Evolutionary conservation across 2,797 vertebrate species (phyloP), one percentile per base, ranked within the genome.

Genomic region (Eurystomus glaucurus): DNA sequence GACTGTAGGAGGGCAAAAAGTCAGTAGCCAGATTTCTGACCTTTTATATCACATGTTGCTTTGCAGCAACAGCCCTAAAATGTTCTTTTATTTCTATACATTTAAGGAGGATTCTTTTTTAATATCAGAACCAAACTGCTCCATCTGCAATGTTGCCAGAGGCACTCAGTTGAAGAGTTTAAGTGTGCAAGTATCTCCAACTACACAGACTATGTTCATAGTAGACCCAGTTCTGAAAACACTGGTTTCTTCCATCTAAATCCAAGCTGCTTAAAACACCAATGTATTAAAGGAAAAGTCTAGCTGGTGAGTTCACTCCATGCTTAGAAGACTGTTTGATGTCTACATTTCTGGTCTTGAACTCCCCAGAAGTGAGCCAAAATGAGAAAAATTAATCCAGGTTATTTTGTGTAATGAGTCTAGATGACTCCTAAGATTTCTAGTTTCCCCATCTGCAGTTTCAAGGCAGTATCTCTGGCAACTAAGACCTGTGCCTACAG

Each of bases 41-140:
- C 16, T 78, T 78, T 57, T 12, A 68, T 18, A 78, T 46, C 10
- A 35, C 15, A 45, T 0, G 0, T 0, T 46, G 8, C n/a, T 90
- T 55, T 81, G 21, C 0, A 1, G 21, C 17, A 75, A 86, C 3
- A 39, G 16, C 21, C 23, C 16, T 14, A 6, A 80, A 94, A 66
- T 1, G 1, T 6, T 91, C 2, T 75, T 85, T 35, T 58, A 46
- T 29, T 86, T 72, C 74, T 70, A 82, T 3, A 41, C 8, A 43
- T 71, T 50, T 84, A 71, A 55, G 41, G 7, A 91, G 29, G 18
- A 65, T 7, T 61, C 15, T 71, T 45, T 20, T 9, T 91, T 76
- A 84, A 70, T 37, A 69, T 62, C 6, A 48, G 13, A 93, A 83
- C 8, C 4, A 84, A 78, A 39, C 0, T 76, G n/a, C 41, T 55